These are phyloP conservation scores for Pseudopipra pipra DNA, from an alignment of 2,113 vertebrate species.

Conservation along the genomic window DNA sequence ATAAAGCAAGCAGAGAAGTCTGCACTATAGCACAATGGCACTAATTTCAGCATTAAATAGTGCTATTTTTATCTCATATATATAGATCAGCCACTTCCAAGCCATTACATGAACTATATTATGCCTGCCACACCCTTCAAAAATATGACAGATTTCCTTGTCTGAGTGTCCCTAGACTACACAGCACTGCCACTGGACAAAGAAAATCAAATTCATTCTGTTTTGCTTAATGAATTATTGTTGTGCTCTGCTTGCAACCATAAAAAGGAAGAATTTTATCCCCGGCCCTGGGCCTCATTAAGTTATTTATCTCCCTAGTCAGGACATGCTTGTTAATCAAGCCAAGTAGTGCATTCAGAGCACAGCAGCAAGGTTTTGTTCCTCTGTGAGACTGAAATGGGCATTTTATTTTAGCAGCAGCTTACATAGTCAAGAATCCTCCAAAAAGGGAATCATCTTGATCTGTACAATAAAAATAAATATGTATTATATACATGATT, in stretches of 20 bases:
- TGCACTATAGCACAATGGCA: neutral
- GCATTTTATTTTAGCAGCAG: slow-evolving; percentile 10
- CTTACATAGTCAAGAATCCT: neutral
- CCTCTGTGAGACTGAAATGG: neutral
- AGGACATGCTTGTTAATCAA: slow-evolving; percentile 43
- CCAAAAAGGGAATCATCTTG: neutral
- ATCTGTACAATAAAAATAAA: neutral
- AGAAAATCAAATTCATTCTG: slow-evolving; percentile 28
- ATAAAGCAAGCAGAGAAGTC: neutral
- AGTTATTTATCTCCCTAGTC: slow-evolving; percentile 45
- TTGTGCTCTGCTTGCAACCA: neutral
- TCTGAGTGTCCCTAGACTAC: neutral
- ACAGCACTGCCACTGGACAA: neutral
- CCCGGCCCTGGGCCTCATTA: slow-evolving; percentile 41
- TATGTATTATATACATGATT: neutral
- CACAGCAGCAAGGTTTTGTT: neutral
- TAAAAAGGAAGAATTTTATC: slow-evolving; percentile 53
- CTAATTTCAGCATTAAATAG: neutral
- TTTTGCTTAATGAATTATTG: slow-evolving; percentile 39
- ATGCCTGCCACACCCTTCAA: slow-evolving; percentile 5
- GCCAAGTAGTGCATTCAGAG: slow-evolving; percentile 18
- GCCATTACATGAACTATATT: neutral
- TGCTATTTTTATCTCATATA: neutral
- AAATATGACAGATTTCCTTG: slow-evolving; percentile 27
- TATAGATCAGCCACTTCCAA: neutral